Conservation (phyloP, 2,888 invertebrate genomes). For the Xestia ashworthii region DNA sequence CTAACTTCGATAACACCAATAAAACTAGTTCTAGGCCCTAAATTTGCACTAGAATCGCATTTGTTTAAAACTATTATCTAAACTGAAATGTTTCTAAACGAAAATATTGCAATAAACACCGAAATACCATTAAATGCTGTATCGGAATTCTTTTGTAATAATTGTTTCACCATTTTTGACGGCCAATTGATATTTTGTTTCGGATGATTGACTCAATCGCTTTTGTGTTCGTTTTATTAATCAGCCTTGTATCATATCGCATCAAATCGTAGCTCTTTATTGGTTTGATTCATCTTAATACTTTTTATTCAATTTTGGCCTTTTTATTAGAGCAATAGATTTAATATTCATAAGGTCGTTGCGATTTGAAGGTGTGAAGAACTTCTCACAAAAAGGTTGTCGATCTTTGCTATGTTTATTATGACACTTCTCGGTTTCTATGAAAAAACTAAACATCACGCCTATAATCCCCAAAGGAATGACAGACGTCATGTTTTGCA, state of each 20-base stretch:
- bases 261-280: conserved; percentile 17
- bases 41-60: neutral
- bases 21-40: neutral
- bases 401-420: neutral
- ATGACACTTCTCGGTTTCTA: neutral
- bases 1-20: neutral
- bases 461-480: neutral
- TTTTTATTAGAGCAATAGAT: conserved; percentile 1
- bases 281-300: conserved; percentile 22
- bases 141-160: conserved; percentile 47
- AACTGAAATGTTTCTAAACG: conserved; percentile 23
- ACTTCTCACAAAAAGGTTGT: neutral
- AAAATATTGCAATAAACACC: conserved; percentile 25
- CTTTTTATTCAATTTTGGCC: conserved; percentile 15
- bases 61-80: neutral
- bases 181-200: conserved; percentile 46
- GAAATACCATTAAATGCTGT: conserved; percentile 20
- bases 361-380: neutral
- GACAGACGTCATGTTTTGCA: neutral
- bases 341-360: conserved; percentile 5
- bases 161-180: conserved; percentile 49
- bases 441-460: neutral
- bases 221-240: conserved; percentile 48
- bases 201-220: conserved; percentile 35
- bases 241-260: conserved; percentile 24